These are phyloP conservation scores for Ardeotis arabs DNA, from an alignment of 2,113 vertebrate species.

Conservation along the genomic window DNA sequence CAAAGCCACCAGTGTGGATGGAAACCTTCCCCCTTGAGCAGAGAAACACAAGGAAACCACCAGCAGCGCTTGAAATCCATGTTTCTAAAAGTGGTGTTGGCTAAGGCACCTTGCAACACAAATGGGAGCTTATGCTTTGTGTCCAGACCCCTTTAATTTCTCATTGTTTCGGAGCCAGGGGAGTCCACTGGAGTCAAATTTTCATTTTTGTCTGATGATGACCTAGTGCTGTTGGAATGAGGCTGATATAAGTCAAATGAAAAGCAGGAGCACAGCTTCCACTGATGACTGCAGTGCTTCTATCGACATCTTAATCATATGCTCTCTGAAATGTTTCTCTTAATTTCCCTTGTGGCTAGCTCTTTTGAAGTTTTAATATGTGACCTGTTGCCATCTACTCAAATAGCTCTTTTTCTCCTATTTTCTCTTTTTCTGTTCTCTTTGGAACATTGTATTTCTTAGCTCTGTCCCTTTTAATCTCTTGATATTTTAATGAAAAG, in stretches of 20 bases:
- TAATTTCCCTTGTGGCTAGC: slow-evolving; percentile 13
- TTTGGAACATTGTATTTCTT: not conserved
- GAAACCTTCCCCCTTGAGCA: not conserved
- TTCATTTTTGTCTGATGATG: slow-evolving; percentile 5
- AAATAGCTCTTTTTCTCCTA: not conserved
- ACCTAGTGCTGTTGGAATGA: slow-evolving; percentile 1
- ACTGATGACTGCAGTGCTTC: slow-evolving; percentile 24
- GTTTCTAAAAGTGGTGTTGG: not conserved
- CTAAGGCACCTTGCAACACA: not conserved
- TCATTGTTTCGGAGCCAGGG: not conserved
- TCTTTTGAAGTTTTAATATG: slow-evolving; percentile 34
- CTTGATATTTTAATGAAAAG: slow-evolving; percentile 13
- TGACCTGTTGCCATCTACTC: slow-evolving; percentile 25
- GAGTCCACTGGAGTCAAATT: not conserved
- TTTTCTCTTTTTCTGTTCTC: not conserved
- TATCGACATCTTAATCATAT: slow-evolving; percentile 29
- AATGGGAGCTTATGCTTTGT: not conserved
- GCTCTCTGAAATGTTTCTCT: slow-evolving; percentile 15
- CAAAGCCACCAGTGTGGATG: not conserved
- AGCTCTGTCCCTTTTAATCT: not conserved
- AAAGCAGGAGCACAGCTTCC: slow-evolving; percentile 5
- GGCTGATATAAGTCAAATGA: not conserved
- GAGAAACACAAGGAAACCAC: not conserved
- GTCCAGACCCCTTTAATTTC: not conserved
- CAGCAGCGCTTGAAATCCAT: accelerated